Evolutionary conservation across 2,113 vertebrate species (phyloP).

Genomic region (Globicephala melas): DNA sequence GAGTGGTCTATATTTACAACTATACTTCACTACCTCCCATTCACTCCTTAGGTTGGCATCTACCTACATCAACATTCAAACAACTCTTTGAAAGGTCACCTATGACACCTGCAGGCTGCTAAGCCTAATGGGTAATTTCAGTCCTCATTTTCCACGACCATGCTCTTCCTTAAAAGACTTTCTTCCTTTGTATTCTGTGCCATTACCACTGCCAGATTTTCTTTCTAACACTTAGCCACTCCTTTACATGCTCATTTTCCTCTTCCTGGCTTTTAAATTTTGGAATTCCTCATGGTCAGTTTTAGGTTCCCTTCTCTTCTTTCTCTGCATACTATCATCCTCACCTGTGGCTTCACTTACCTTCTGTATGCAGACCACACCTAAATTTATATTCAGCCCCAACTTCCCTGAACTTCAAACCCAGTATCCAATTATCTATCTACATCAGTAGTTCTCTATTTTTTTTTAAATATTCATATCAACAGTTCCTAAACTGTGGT

Average conservation of each 20-base stretch:
- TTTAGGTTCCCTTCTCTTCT: background rate
- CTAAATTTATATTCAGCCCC: background rate
- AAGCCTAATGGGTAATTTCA: background rate
- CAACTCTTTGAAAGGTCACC: background rate
- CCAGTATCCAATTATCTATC: background rate
- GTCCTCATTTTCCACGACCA: background rate
- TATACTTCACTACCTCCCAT: background rate
- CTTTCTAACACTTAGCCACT: background rate
- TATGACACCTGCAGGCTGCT: background rate
- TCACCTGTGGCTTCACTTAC: background rate
- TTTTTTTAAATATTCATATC: background rate
- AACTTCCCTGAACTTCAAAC: background rate
- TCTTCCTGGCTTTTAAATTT: background rate
- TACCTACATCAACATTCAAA: background rate
- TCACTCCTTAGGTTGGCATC: background rate
- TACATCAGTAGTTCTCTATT: background rate
- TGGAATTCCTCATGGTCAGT: background rate
- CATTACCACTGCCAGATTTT: background rate
- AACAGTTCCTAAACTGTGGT: background rate
- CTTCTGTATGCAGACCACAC: background rate
- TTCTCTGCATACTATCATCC: background rate
- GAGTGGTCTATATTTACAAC: background rate
- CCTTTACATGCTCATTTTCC: background rate
- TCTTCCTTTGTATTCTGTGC: background rate
- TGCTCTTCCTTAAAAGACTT: background rate